phyloP scores from a whole-genome alignment of 2,797 vertebrate genomes.

The Oophaga sylvatica region DNA sequence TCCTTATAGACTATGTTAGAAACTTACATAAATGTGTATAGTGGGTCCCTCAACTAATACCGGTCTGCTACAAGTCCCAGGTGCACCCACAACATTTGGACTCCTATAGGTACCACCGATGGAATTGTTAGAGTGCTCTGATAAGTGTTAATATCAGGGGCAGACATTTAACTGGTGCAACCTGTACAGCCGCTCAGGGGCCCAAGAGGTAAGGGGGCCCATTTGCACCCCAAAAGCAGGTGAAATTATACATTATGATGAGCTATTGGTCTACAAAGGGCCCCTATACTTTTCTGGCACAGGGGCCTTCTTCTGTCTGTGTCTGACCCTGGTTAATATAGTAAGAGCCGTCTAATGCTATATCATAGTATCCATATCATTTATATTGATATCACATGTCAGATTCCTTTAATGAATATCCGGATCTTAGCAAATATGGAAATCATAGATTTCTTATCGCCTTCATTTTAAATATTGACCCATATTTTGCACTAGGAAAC shows the following conservation, averaged over 20 bases:
- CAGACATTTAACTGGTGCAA: no score
- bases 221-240: no score
- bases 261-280: no score
- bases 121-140: not conserved
- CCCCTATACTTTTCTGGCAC: no score
- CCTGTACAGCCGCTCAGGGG: no score
- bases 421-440: not conserved
- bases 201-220: no score
- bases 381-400: not conserved
- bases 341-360: not conserved
- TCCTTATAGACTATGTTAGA: not conserved
- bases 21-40: not conserved
- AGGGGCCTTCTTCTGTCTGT: no score
- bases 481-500: not conserved
- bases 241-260: no score
- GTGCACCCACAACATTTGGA: not conserved
- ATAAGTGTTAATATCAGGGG: not conserved
- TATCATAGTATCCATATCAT: not conserved
- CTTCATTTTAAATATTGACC: conserved; percentile 26
- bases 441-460: not conserved
- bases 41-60: not conserved
- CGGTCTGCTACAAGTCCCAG: not conserved
- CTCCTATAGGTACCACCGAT: not conserved
- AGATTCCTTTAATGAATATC: not conserved
- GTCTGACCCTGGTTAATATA: no score